A percentile compares a stretch with the other conserved stretches of the same genome.
These are phyloP conservation scores for Drosophila murphyi DNA, from an alignment of 1,140 invertebrate species.

Conservation along the genomic window DNA sequence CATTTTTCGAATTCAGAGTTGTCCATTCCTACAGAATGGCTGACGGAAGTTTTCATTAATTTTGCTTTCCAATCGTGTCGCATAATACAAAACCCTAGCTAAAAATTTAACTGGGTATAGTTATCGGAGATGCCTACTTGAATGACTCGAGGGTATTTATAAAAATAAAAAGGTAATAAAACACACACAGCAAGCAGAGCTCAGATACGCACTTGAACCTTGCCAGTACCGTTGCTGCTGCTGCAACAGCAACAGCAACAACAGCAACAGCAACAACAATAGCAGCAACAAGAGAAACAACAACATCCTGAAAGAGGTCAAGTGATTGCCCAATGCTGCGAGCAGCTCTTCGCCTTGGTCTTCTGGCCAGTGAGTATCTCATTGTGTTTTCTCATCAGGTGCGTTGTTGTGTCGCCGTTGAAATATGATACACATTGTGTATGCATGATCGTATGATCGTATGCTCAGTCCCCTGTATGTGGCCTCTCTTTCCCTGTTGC, in stretches of 20 bases:
- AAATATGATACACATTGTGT: slow-evolving; percentile 81
- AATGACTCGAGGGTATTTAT: slow-evolving; percentile 23
- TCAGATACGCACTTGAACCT: slow-evolving; percentile 70
- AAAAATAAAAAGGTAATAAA: no score
- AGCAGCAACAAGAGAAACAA: slow-evolving; percentile 44
- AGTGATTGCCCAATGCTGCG: slow-evolving; percentile 72
- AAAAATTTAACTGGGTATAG: neutral
- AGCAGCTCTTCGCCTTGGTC: slow-evolving; percentile 21
- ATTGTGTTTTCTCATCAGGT: slow-evolving; percentile 83
- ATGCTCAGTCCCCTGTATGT: slow-evolving; percentile 1
- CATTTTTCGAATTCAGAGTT: no score
- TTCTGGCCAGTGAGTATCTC: slow-evolving; percentile 51
- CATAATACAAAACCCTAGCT: no score
- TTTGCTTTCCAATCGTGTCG: no score
- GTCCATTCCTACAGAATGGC: no score
- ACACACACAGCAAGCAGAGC: slow-evolving; percentile 21
- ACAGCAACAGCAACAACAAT: slow-evolving; percentile 6
- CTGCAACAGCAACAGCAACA: slow-evolving; percentile 19
- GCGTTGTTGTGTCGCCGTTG: slow-evolving; percentile 51
- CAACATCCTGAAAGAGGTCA: slow-evolving; percentile 83
- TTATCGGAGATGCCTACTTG: neutral
- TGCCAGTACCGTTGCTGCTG: slow-evolving; percentile 40
- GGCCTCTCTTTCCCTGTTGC: slow-evolving; percentile 4
- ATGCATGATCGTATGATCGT: slow-evolving; percentile 72
- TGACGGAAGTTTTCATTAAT: no score